Conservation (phyloP, 2,113 vertebrate species). For the Pongo pygmaeus region DNA sequence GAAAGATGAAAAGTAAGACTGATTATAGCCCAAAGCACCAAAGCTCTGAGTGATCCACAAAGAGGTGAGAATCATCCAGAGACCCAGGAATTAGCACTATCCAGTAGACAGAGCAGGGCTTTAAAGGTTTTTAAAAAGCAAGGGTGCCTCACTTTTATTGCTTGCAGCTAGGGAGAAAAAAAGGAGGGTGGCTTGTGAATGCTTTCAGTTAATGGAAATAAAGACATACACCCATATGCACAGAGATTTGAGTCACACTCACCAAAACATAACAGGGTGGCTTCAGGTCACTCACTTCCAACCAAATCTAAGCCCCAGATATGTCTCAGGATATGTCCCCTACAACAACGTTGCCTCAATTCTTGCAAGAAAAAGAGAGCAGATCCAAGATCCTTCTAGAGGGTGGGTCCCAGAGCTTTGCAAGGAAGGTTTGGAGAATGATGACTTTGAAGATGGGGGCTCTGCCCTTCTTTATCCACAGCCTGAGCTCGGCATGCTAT, state of each 20-base stretch:
- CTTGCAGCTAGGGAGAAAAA: slow-evolving; percentile 13
- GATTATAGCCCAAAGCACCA: slow-evolving; percentile 65
- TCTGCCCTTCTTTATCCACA: background rate
- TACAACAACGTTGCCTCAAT: background rate
- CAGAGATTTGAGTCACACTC: background rate
- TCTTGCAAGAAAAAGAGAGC: background rate
- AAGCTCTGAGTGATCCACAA: slow-evolving; percentile 36
- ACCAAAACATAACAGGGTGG: background rate
- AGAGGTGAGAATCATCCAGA: background rate
- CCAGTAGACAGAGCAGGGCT: background rate
- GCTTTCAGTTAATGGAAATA: background rate
- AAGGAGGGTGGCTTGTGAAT: background rate
- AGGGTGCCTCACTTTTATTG: background rate
- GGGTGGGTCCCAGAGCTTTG: background rate
- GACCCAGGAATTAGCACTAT: slow-evolving; percentile 5
- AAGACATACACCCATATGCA: background rate
- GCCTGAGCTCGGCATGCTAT: background rate
- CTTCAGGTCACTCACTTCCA: background rate
- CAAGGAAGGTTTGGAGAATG: background rate
- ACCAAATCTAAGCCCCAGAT: background rate
- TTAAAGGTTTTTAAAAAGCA: slow-evolving; percentile 17
- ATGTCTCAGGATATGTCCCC: background rate
- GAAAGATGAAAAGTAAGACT: slow-evolving; percentile 65
- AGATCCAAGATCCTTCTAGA: background rate
- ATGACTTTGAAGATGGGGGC: background rate